A percentile compares a stretch with the other conserved stretches of the same genome.
Conservation (phyloP, 2,888 invertebrate genomes). For the Drosophila subquinaria region DNA sequence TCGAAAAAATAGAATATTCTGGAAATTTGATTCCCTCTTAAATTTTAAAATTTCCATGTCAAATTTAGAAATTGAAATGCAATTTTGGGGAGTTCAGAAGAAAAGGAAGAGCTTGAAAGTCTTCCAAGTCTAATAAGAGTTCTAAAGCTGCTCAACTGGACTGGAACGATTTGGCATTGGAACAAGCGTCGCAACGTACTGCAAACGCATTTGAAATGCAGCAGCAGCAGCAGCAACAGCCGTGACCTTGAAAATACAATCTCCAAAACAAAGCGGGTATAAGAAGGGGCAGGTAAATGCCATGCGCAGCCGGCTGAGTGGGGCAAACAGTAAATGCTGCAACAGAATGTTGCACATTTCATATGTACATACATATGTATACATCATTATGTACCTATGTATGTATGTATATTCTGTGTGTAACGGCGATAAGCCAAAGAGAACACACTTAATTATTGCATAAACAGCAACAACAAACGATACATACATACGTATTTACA, state of each 20-base stretch:
- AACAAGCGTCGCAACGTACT: conserved; percentile 25
- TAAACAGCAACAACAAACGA: conserved; percentile 37
- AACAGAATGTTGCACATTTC: conserved; percentile 19
- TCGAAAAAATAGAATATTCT: not conserved
- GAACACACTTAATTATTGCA: conserved; percentile 56
- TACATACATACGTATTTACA: not conserved
- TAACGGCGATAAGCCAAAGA: conserved; percentile 45
- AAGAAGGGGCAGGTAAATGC: conserved; percentile 2
- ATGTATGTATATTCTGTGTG: conserved; percentile 4
- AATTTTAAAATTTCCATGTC: not conserved
- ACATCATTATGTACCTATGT: not conserved
- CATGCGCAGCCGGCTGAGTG: conserved; percentile 55
- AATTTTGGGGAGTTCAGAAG: no score
- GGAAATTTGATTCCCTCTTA: not conserved
- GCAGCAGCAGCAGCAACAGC: conserved; percentile 27
- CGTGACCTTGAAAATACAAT: conserved; percentile 64
- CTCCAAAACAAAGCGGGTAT: conserved; percentile 2
- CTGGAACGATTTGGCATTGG: conserved; percentile 47
- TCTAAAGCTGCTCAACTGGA: not conserved
- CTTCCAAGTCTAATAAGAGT: not conserved
- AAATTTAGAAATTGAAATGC: no score
- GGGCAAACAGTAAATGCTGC: conserved; percentile 22
- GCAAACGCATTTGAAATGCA: conserved; percentile 50
- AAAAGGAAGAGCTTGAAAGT: not conserved
- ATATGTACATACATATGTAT: not conserved